Evolutionary conservation across 2,113 vertebrate genomes (phyloP).

Genomic region (Dermatemys mawii): DNA sequence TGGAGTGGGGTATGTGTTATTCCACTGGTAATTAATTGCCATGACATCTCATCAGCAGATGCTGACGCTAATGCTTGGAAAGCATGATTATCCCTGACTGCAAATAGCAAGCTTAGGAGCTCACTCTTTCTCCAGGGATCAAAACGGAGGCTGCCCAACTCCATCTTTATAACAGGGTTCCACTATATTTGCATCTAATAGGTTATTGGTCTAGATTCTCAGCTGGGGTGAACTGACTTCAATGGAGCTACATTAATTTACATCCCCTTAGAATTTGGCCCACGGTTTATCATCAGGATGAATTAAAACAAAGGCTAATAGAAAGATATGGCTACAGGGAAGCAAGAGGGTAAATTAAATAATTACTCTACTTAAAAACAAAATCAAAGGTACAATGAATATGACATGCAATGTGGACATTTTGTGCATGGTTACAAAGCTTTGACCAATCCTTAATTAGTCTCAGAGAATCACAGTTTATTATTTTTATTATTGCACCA

Average conservation of each 20-base stretch:
- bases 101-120: background rate
- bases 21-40: background rate
- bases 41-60: rapidly evolving
- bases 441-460: background rate
- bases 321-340: background rate
- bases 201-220: conserved; percentile 47
- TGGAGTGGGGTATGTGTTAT: rapidly evolving
- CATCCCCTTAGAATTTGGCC: conserved; percentile 66
- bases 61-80: background rate
- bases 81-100: background rate
- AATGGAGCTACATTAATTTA: conserved; percentile 52
- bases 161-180: conserved; percentile 27
- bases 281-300: conserved; percentile 18
- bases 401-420: background rate
- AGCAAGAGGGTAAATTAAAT: conserved; percentile 13
- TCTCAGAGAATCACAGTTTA: background rate
- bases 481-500: background rate
- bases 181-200: background rate
- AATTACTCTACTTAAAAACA: conserved; percentile 6
- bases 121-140: background rate
- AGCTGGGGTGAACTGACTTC: conserved; percentile 57
- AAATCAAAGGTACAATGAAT: background rate
- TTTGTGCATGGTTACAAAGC: background rate
- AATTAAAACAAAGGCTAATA: background rate
- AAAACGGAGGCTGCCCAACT: conserved; percentile 12